Evolutionary conservation across 2,113 vertebrate species (phyloP), one percentile per base, ranked within the genome.

Genomic region (Callocephalon fimbriatum): DNA sequence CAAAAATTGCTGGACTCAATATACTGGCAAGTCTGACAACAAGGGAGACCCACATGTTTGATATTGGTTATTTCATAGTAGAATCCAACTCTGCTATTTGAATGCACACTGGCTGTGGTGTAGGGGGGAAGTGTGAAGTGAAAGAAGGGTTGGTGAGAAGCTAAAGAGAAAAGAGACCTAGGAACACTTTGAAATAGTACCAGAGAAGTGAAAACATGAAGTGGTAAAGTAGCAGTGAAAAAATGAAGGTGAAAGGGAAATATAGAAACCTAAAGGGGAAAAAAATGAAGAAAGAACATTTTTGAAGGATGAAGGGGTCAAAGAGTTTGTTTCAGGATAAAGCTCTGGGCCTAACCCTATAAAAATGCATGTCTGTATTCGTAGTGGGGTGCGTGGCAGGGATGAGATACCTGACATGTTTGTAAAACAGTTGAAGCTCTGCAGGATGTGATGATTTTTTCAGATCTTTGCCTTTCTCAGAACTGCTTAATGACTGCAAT

Each of bases 401-500:
- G 50, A 31, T 88, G 77, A 54, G 67, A 38, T 96, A 88, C 63
- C 71, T 70, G 63, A 61, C 25, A 8, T 42, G 42, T 56, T 61
- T 76, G 50, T 84, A 72, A 89, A 93, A 67, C 42, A 66, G 59
- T 2, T 86, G 76, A 81, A 48, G n/a, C 31, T 38, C 65, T 87
- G 48, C 56, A 89, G 71, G 48, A 90, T 74, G 26, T 88, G 83
- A 47, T 63, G 44, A 70, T 65, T 86, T 91, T 94, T 93, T 37
- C 58, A 82, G 90, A 88, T 54, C 27, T 68, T 83, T 84, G 79
- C 83, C 70, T 94, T 96, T 93, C 91, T 95, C 77, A 95, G 83
- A 89, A 91, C 73, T 86, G 76, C 56, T 86, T 95, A 95, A 92
- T 96, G 91, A 92, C 86, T 93, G 73, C 67, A 81, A 90, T 91